A percentile compares a stretch with the other conserved stretches of the same genome.
Evolutionary conservation across 2,888 invertebrate species (phyloP).

Genomic region (Corythucha ciliata): DNA sequence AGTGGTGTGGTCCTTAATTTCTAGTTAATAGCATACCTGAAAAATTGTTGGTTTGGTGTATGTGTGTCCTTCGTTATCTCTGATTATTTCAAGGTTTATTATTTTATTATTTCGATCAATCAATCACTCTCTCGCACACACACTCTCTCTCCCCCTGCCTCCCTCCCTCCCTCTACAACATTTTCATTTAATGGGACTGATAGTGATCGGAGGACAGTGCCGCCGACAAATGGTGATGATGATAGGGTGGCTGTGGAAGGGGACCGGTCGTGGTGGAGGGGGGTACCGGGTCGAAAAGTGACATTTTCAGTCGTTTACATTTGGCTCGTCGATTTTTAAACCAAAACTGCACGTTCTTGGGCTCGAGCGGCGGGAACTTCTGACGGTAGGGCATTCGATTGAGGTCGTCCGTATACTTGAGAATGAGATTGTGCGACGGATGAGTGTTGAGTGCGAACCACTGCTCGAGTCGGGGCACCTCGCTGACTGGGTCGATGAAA

Average conservation of each 20-base stretch:
- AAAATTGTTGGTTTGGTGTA: no score
- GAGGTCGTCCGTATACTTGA: slow-evolving; percentile 94
- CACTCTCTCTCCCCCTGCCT: no score
- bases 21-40: no score
- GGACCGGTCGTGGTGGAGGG: slow-evolving; percentile 37
- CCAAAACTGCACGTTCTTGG: slow-evolving; percentile 99
- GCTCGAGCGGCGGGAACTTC: slow-evolving; percentile 96
- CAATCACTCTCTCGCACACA: no score
- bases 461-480: slow-evolving; percentile 85
- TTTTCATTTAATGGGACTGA: slow-evolving; percentile 24
- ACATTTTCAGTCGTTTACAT: slow-evolving; percentile 91
- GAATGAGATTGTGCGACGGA: slow-evolving; percentile 93
- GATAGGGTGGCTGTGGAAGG: slow-evolving; percentile 29
- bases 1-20: no score
- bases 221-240: slow-evolving; percentile 32
- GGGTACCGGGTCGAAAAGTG: slow-evolving; percentile 73
- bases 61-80: no score
- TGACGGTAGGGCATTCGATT: slow-evolving; percentile 95
- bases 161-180: no score
- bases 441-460: slow-evolving; percentile 98
- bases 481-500: slow-evolving; percentile 97
- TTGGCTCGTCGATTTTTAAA: slow-evolving; percentile 98
- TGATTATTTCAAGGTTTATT: no score
- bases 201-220: slow-evolving; percentile 32
- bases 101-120: no score